Conservation (phyloP, 2,888 invertebrate genomes). For the Cataglyphis altisquamis region DNA sequence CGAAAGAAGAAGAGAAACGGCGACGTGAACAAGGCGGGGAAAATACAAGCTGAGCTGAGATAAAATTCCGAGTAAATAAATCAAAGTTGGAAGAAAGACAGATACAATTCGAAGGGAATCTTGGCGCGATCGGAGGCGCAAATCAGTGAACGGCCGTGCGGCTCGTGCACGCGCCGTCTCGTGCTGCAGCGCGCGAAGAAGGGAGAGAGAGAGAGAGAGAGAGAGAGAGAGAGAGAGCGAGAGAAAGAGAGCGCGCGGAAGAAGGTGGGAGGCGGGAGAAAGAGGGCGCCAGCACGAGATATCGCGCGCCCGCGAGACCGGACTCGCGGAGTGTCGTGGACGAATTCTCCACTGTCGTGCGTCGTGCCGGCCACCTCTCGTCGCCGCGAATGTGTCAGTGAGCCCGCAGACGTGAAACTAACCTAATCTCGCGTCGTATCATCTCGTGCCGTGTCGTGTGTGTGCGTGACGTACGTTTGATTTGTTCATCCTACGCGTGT, state of each 20-base stretch:
- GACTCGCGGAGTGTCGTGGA: slow-evolving; percentile 77
- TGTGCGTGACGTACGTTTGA: neutral
- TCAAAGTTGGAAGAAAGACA: neutral
- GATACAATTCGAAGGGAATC: neutral
- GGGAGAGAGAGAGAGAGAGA: neutral
- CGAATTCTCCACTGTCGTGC: slow-evolving; percentile 66
- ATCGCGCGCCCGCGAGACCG: slow-evolving; percentile 72
- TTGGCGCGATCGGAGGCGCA: neutral
- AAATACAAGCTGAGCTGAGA: neutral
- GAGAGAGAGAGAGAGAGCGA: neutral
- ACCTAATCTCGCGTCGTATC: slow-evolving; percentile 66
- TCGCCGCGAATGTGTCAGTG: slow-evolving; percentile 78
- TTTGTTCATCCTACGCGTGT: neutral
- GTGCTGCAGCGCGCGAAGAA: neutral
- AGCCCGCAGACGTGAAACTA: slow-evolving; percentile 77
- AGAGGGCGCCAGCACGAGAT: slow-evolving; percentile 75
- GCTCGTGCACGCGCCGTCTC: slow-evolving; percentile 9
- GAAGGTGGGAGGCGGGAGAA: slow-evolving; percentile 61
- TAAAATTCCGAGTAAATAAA: neutral
- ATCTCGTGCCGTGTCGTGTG: neutral
- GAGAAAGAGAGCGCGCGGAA: neutral
- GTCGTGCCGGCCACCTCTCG: slow-evolving; percentile 64
- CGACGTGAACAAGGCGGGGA: neutral
- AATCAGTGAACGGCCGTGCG: slow-evolving; percentile 21
- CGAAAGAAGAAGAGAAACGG: slow-evolving; percentile 5